A percentile compares a stretch with the other conserved stretches of the same genome.
phyloP scores from a whole-genome alignment of 1,140 invertebrate species.

The Polypedilum vanderplanki region DNA sequence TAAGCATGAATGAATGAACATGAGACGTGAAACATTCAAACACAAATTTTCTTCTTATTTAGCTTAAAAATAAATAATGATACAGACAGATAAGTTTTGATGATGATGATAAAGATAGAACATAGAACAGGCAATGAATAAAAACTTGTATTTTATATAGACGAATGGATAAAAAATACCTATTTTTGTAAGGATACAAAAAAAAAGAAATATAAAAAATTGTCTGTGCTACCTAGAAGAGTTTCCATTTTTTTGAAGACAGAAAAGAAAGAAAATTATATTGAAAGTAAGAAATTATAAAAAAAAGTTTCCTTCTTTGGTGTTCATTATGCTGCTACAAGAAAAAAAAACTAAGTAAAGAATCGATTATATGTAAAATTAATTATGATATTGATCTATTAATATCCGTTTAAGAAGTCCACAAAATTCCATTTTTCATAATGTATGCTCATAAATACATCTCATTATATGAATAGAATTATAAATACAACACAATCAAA shows the following conservation, averaged over 20 bases:
- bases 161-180: conserved; percentile 5
- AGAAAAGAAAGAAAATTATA: too few relatives aligned
- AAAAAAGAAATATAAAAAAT: background rate
- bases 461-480: too few relatives aligned
- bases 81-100: conserved; percentile 5
- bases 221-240: background rate
- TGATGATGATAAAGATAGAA: background rate
- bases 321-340: background rate
- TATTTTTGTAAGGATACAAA: conserved; percentile 19
- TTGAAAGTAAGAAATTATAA: too few relatives aligned
- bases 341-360: too few relatives aligned
- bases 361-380: too few relatives aligned
- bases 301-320: background rate
- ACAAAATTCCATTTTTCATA: too few relatives aligned
- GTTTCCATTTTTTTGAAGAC: too few relatives aligned
- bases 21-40: background rate
- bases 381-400: too few relatives aligned
- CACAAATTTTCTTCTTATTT: background rate
- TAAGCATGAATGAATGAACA: background rate
- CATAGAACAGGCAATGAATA: background rate
- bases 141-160: conserved; percentile 1
- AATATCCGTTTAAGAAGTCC: too few relatives aligned
- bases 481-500: too few relatives aligned
- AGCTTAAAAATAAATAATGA: background rate
- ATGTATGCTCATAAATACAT: too few relatives aligned